Evolutionary conservation across 1,140 invertebrate species (phyloP).

Genomic region (Manduca sexta): DNA sequence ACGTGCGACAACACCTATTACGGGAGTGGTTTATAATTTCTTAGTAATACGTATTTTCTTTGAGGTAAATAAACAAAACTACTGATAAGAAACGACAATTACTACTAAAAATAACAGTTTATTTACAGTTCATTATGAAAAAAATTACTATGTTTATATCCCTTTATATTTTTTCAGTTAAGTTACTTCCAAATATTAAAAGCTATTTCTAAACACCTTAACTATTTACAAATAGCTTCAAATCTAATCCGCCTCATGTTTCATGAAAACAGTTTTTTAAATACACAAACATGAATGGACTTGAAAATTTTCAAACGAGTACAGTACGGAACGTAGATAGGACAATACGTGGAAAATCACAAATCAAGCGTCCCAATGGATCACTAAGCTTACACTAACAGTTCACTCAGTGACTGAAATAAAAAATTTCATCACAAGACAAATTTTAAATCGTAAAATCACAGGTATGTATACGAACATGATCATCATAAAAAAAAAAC

Average conservation of each 20-base stretch:
- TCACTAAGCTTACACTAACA: constrained; percentile 36
- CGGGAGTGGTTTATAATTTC: too few species aligned
- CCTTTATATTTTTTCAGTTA: constrained; percentile 52
- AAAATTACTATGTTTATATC: constrained; percentile 65
- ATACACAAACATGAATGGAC: not conserved
- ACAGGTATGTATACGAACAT: constrained; percentile 48
- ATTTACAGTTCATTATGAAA: constrained; percentile 62
- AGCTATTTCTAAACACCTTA: constrained; percentile 63
- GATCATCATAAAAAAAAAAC: constrained; percentile 46
- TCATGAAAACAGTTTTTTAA: not conserved
- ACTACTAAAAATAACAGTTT: constrained; percentile 64
- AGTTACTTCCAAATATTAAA: constrained; percentile 49
- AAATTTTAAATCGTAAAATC: constrained; percentile 53
- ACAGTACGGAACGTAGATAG: constrained; percentile 1
- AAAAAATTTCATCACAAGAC: constrained; percentile 48
- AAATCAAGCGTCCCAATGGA: constrained; percentile 22
- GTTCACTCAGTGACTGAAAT: constrained; percentile 26
- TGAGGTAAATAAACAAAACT: not conserved
- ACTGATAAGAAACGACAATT: constrained; percentile 20
- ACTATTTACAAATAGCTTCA: constrained; percentile 65
- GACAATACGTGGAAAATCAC: too few species aligned
- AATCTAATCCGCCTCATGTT: constrained; percentile 9
- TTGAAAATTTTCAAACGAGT: not conserved
- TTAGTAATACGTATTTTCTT: too few species aligned
- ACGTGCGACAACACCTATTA: too few species aligned